Evolutionary conservation across 2,113 vertebrate species (phyloP), one percentile per base, ranked within the genome.

Genomic region (Otus sunia): DNA sequence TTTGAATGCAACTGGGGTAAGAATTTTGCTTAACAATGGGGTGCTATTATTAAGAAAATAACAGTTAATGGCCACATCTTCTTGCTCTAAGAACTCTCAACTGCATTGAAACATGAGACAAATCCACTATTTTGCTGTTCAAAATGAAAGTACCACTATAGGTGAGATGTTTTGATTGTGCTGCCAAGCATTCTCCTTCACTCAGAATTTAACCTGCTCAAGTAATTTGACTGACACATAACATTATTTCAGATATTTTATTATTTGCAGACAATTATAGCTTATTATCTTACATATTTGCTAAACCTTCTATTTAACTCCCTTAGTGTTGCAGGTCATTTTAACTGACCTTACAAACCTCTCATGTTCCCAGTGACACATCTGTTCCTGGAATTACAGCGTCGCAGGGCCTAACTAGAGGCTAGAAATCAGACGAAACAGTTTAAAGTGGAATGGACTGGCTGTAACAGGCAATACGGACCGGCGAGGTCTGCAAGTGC

Each of bases 11-110:
- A 95, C 75, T 12, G 18, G 69, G 64, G 83, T 90, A 93, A 79
- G 78, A 64, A 71, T 87, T 96, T 86, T 92, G 91, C 75, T 94
- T 93, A 96, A 96, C 96, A 94, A 92, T 80, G 55, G 87, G 84
- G 90, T 92, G 69, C 77, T 66, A 52, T 95, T 95, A 94, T 95
- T 95, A 97, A 95, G 93, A 83, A 97, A 97, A 96, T 92, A 96
- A 88, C 85, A 91, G 91, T 96, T 97, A 97, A 96, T 95, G 84
- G 88, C 84, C 77, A 75, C 78, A 90, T 93, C 92, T 81, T 73
- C 91, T 85, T 90, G 85, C 95, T 97, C 75, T 69, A 50, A 86
- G 95, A 94, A 88, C 93, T 79, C 85, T 67, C 55, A 88, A 80
- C 83, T 45, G 68, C 89, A 64, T 1, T 83, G 88, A 96, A 93